A percentile compares a stretch with the other conserved stretches of the same genome.
These are phyloP conservation scores for Cydia fagiglandana DNA, from an alignment of 1,140 invertebrate species.

Conservation along the genomic window DNA sequence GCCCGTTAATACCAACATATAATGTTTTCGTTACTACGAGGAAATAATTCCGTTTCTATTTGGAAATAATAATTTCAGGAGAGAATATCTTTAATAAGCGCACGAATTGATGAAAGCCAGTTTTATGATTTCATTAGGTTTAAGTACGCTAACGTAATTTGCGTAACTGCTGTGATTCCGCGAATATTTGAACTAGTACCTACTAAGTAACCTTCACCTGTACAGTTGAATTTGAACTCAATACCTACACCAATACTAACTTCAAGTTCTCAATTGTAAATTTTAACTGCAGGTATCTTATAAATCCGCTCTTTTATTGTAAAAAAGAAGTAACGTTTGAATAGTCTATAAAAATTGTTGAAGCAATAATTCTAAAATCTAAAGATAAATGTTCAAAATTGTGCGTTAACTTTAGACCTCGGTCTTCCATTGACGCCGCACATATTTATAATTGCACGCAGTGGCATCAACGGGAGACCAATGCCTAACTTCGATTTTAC, in stretches of 20 bases:
- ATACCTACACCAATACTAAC: no score
- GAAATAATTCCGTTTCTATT: conserved; percentile 11
- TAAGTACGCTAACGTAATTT: not conserved
- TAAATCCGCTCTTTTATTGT: no score
- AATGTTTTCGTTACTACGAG: not conserved
- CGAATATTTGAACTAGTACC: not conserved
- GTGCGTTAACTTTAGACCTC: no score
- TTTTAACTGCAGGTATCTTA: no score
- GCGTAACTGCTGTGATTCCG: not conserved
- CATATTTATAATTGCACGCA: no score
- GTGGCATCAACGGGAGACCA: not conserved
- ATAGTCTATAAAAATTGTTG: no score
- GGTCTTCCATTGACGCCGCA: no score
- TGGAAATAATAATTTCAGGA: not conserved
- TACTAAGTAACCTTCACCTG: not conserved
- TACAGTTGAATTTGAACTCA: not conserved
- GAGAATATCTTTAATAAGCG: not conserved
- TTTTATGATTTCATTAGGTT: not conserved
- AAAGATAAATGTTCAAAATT: no score
- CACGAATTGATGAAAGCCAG: not conserved
- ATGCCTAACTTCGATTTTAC: conserved; percentile 36
- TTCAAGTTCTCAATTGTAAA: not conserved
- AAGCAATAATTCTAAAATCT: no score
- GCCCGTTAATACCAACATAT: no score
- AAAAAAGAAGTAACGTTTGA: no score